Base-by-base conservation (phyloP, 2,113 vertebrate genomes). In the Protomyctophum bolini region DNA sequence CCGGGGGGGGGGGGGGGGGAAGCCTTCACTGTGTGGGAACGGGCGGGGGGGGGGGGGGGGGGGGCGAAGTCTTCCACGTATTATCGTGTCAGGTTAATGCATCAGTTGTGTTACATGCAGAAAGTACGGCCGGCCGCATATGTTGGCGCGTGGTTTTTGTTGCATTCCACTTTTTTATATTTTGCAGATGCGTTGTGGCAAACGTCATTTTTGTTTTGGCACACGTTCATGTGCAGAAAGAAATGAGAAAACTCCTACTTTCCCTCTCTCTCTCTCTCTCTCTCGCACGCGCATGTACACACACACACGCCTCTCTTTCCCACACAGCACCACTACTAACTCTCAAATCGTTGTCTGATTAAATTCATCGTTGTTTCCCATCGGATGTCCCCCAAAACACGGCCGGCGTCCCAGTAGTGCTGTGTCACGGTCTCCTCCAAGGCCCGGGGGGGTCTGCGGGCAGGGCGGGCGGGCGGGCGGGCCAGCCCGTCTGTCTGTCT, bases 11-110 rank as follows among this genome's bases (percentile, higher is more conserved):
- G n/a, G n/a, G n/a, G n/a, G n/a, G n/a, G 45, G 57, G 70, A 80
- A 77, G 72, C 58, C 74, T 73, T 66, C 76, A 72, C 52, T 81
- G 79, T 81, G 79, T 68, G 57, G 52, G 63, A 64, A 68, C 63
- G 49, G 21, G 54, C 21, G 2, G 66, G 33, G 46, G 76, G 69
- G 64, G n/a, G n/a, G n/a, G n/a, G n/a, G n/a, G 21, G 54, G 29
- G 2, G 66, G 33, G 46, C 12, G 6, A 52, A 59, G 33, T n/a
- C 41, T 63, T 69, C 79, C 51, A 56, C 61, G 46, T 46, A 70
- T 21, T 21, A 21, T 21, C 21, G 21, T 45, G 29, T 56, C 29
- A 65, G 68, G 45, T 14, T 49, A 14, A 21, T 54, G 48, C 21
- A 6, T 65, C 48, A 4, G 12, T 66, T 46, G 4, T n/a, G 10